Evolutionary conservation across 92 coral and sea anemone species (phyloP).

Genomic region (Chrysogorgia sp.): DNA sequence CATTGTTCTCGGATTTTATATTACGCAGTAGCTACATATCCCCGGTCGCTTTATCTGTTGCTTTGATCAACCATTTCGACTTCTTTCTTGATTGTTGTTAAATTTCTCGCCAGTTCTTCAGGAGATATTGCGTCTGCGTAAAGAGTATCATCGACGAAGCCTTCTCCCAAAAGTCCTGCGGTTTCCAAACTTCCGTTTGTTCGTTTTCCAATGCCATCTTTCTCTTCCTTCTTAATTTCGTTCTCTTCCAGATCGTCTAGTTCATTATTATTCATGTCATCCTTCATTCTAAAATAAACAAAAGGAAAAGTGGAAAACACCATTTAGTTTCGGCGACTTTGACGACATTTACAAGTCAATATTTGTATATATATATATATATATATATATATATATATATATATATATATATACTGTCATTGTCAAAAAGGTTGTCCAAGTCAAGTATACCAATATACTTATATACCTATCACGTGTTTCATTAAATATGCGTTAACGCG

Average conservation of each 20-base stretch:
- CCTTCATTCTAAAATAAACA: constrained; percentile 13
- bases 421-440: too few relatives aligned
- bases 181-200: constrained; percentile 10
- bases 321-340: not conserved
- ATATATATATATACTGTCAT: too few relatives aligned
- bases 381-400: too few relatives aligned
- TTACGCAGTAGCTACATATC: too few relatives aligned
- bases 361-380: not conserved
- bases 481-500: too few relatives aligned
- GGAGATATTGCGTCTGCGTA: constrained; percentile 26
- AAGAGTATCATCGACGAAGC: constrained; percentile 37
- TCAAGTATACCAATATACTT: too few relatives aligned
- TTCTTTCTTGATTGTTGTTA: constrained; percentile 38
- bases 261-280: constrained; percentile 37
- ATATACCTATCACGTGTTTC: too few relatives aligned
- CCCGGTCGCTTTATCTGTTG: too few relatives aligned
- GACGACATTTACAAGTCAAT: not conserved
- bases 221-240: constrained; percentile 27
- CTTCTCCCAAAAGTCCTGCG: constrained; percentile 24
- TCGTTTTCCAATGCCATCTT: constrained; percentile 20
- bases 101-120: constrained; percentile 25
- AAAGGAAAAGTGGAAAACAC: not conserved
- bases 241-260: not conserved
- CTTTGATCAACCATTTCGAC: constrained; percentile 25
- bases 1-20: too few relatives aligned